Percentiles rank a stretch among this genome's conserved stretches.
These are phyloP conservation scores for Scaptomyza cyrtandrae DNA, from an alignment of 2,888 invertebrate species.

Conservation along the genomic window DNA sequence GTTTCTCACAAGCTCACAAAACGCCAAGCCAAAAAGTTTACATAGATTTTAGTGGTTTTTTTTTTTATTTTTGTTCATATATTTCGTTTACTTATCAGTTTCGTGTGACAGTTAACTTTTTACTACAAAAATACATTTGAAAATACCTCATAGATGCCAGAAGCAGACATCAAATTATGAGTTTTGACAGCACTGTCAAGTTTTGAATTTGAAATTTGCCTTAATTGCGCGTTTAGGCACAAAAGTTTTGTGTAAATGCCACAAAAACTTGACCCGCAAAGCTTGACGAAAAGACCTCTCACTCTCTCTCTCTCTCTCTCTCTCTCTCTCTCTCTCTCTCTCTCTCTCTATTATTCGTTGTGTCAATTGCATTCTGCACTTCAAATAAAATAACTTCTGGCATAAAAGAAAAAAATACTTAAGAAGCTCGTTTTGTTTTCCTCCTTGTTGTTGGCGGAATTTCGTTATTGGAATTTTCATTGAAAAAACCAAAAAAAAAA, in stretches of 20 bases:
- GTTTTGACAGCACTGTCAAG: constrained; percentile 11
- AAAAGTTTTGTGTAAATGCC: constrained; percentile 58
- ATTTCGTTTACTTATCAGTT: not conserved
- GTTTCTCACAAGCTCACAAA: not conserved
- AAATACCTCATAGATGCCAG: not conserved
- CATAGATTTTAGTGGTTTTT: not conserved
- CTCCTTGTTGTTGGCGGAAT: constrained; percentile 38
- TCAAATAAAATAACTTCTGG: constrained; percentile 24
- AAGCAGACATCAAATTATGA: constrained; percentile 4
- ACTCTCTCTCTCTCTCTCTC: too few species aligned
- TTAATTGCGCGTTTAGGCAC: constrained; percentile 67
- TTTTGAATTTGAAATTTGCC: constrained; percentile 44
- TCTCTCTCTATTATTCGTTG: not conserved
- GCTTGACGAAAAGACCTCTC: constrained; percentile 18
- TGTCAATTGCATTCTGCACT: constrained; percentile 62
- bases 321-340: too few species aligned
- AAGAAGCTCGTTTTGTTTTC: constrained; percentile 51
- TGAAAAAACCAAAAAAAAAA: constrained; percentile 57
- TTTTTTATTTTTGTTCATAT: not conserved
- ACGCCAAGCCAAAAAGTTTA: not conserved
- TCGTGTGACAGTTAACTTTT: not conserved
- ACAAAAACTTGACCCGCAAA: constrained; percentile 45
- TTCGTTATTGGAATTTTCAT: constrained; percentile 77
- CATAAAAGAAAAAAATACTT: constrained; percentile 36
- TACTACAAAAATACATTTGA: not conserved